A percentile compares a stretch with the other conserved stretches of the same genome.
phyloP scores from a whole-genome alignment of 2,797 vertebrate genomes.

The Lycodopsis pacificus region DNA sequence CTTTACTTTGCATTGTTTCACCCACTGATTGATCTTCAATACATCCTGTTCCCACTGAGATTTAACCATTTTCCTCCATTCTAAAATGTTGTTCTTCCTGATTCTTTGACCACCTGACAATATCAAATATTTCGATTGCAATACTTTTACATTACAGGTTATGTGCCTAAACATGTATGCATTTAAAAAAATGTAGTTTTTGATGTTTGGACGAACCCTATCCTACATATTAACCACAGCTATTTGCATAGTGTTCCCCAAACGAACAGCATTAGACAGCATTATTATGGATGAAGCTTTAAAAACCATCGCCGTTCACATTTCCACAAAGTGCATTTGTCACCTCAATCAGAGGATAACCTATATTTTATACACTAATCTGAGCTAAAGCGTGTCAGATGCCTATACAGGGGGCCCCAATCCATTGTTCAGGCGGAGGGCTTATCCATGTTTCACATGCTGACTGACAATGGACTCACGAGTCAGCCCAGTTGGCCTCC shows the following conservation, averaged over 20 bases:
- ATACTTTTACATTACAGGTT: background rate
- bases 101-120: background rate
- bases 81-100: background rate
- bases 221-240: background rate
- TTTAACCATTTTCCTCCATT: background rate
- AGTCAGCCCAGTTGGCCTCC: conserved; percentile 57
- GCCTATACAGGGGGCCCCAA: conserved; percentile 45
- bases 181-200: background rate
- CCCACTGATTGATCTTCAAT: conserved; percentile 35
- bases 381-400: conserved; percentile 73
- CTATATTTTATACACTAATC: conserved; percentile 82
- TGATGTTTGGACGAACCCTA: background rate
- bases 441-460: conserved; percentile 79
- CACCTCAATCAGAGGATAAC: conserved; percentile 79
- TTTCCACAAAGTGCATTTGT: conserved; percentile 50
- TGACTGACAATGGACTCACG: conserved; percentile 76
- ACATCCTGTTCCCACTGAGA: background rate
- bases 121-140: background rate
- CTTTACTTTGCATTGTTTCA: conserved; percentile 44
- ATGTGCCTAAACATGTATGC: background rate
- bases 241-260: conserved; percentile 53
- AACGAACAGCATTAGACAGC: conserved; percentile 35
- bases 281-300: conserved; percentile 22
- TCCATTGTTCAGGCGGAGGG: conserved; percentile 71
- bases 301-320: conserved; percentile 25